These are phyloP conservation scores for Promerops cafer DNA, from an alignment of 2,113 vertebrate genomes.

Conservation along the genomic window DNA sequence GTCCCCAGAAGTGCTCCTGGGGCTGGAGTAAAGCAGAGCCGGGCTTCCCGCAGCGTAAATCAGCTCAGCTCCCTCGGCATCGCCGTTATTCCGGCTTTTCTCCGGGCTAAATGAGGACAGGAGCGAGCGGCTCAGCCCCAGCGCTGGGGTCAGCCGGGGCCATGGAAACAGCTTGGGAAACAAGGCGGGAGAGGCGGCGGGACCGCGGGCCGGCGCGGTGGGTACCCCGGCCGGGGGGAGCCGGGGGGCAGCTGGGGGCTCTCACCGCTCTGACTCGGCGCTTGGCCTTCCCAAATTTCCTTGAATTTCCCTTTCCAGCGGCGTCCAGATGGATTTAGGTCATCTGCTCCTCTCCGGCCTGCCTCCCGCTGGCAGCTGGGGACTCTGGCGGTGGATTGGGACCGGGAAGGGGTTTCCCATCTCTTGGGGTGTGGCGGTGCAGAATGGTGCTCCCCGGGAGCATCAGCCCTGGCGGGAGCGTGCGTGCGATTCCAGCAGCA, in stretches of 20 bases:
- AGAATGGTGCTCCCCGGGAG: neutral
- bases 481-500: accelerated
- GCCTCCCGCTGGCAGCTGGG: accelerated
- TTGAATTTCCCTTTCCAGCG: neutral
- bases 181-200: neutral
- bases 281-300: neutral
- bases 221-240: neutral
- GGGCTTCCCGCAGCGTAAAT: neutral
- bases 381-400: accelerated
- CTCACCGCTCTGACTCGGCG: accelerated
- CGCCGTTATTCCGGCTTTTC: neutral
- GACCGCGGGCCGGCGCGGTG: neutral
- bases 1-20: accelerated
- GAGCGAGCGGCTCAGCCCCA: constrained; percentile 22
- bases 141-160: constrained; percentile 35
- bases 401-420: accelerated
- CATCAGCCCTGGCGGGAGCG: accelerated
- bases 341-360: neutral
- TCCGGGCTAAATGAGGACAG: constrained; percentile 56
- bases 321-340: neutral
- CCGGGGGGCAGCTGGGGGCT: accelerated
- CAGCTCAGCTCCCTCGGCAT: neutral
- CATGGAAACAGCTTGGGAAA: constrained; percentile 41
- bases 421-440: accelerated
- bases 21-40: neutral